Evolutionary conservation across 2,888 invertebrate genomes (phyloP).

Genomic region (Drosophila prolongata): DNA sequence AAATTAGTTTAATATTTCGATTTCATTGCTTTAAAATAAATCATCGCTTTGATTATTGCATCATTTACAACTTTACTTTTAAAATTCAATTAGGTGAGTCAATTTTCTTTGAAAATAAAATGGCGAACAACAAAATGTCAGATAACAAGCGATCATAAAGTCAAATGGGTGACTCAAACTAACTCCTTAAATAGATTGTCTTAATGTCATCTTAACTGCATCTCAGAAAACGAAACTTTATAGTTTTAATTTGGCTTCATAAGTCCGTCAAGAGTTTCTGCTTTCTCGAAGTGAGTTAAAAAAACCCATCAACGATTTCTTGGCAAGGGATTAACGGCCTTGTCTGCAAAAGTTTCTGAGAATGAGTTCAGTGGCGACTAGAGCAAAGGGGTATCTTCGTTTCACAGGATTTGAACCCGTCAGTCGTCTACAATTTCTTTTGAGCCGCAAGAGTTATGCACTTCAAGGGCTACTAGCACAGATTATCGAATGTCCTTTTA

Average conservation of each 20-base stretch:
- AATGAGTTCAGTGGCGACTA: conserved; percentile 11
- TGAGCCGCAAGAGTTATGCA: conserved; percentile 31
- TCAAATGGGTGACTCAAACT: no score
- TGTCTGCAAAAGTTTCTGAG: conserved; percentile 4
- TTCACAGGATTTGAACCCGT: conserved; percentile 17
- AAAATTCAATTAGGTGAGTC: no score
- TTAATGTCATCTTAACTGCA: neutral
- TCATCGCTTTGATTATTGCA: no score
- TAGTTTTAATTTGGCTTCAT: neutral
- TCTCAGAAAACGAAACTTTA: neutral
- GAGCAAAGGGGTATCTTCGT: conserved; percentile 16
- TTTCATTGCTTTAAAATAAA: no score
- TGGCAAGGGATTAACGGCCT: neutral
- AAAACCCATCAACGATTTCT: neutral
- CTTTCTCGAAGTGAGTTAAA: neutral
- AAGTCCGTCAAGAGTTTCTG: neutral
- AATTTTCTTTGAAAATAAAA: no score
- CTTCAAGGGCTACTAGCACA: conserved; percentile 49
- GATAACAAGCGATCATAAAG: no score
- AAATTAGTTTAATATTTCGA: no score
- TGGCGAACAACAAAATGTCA: no score
- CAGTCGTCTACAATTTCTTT: conserved; percentile 42
- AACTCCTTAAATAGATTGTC: neutral
- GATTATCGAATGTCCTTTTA: conserved; percentile 44
- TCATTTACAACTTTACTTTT: no score